These are phyloP conservation scores for Lepidonotus clava DNA, from an alignment of 2,888 invertebrate genomes.

Conservation along the genomic window DNA sequence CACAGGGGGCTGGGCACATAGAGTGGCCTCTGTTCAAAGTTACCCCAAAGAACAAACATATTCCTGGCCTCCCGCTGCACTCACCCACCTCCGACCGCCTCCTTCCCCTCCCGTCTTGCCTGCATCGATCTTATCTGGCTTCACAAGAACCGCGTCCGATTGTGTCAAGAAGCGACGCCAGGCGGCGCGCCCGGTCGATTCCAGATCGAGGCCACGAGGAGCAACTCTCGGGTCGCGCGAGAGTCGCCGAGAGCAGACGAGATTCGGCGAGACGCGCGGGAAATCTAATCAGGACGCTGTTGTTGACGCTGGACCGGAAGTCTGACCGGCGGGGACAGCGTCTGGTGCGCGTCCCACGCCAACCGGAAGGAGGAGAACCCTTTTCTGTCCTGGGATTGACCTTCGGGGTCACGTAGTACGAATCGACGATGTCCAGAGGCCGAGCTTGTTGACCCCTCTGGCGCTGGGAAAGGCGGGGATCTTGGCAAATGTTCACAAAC, in stretches of 20 bases:
- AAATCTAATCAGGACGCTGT: background rate
- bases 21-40: too few relatives aligned
- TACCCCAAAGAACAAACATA: background rate
- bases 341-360: background rate
- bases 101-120: background rate
- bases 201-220: slow-evolving; percentile 19
- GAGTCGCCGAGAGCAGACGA: slow-evolving; percentile 16
- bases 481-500: too few relatives aligned
- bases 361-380: background rate
- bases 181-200: background rate
- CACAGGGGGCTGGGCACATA: too few relatives aligned
- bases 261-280: background rate
- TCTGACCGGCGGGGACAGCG: background rate
- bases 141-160: background rate
- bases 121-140: background rate
- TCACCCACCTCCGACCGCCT: background rate
- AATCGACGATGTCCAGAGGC: too few relatives aligned
- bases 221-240: too few relatives aligned
- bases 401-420: too few relatives aligned
- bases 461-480: too few relatives aligned
- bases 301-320: background rate
- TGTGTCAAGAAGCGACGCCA: slow-evolving; percentile 10
- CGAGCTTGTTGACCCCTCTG: too few relatives aligned
- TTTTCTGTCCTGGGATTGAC: too few relatives aligned
- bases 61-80: too few relatives aligned